Percentiles rank a stretch among this genome's conserved stretches.
Evolutionary conservation across 2,797 vertebrate genomes (phyloP).

Genomic region (Babyrousa celebensis): DNA sequence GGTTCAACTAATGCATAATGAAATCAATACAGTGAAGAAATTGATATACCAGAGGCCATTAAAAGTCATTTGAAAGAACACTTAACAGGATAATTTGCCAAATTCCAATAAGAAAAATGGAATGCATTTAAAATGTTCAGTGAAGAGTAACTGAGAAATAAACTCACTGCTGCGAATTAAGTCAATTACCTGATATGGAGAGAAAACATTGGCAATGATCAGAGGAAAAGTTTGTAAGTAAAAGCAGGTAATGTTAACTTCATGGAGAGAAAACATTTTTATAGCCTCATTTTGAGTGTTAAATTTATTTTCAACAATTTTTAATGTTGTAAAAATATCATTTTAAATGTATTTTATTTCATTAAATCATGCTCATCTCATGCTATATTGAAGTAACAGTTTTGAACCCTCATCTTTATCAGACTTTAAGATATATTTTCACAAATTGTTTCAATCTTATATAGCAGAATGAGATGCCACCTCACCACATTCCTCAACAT

Average conservation of each 20-base stretch:
- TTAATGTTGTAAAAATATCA: neutral
- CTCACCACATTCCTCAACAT: neutral
- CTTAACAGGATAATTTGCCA: conserved; percentile 77
- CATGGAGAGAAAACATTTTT: neutral
- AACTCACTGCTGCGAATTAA: conserved; percentile 25
- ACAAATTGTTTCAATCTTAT: neutral
- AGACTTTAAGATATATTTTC: neutral
- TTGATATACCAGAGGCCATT: conserved; percentile 60
- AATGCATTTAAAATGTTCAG: conserved; percentile 72
- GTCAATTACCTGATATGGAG: conserved; percentile 49
- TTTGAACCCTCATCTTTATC: neutral
- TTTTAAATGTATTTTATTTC: neutral
- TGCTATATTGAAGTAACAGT: neutral
- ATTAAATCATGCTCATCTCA: neutral
- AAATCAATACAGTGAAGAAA: conserved; percentile 75
- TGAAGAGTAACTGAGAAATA: conserved; percentile 61
- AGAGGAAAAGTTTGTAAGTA: conserved; percentile 13
- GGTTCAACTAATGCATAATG: conserved; percentile 69
- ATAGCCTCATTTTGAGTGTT: neutral
- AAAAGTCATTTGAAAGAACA: conserved; percentile 62
- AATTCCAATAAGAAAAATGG: conserved; percentile 67
- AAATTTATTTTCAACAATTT: neutral
- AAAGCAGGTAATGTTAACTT: neutral
- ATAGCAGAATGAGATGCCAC: neutral
- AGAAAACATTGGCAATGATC: neutral